These are phyloP conservation scores for Campoletis sonorensis DNA, from an alignment of 1,140 invertebrate genomes.

Conservation along the genomic window DNA sequence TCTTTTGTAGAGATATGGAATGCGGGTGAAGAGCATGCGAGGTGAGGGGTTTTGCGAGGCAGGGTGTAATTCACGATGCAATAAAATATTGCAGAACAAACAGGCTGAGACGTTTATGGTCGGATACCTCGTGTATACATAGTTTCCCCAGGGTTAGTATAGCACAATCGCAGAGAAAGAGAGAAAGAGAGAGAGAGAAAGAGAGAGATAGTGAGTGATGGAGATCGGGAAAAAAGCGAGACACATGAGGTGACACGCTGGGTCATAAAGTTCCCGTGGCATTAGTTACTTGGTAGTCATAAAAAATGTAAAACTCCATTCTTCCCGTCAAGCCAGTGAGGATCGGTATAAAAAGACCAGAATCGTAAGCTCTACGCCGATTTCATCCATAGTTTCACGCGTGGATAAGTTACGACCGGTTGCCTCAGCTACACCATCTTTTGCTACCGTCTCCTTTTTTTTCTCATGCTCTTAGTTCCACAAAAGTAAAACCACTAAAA, in stretches of 20 bases:
- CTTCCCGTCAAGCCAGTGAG: slow-evolving; percentile 38
- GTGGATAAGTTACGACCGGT: not conserved
- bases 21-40: too few relatives aligned
- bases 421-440: not conserved
- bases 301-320: slow-evolving; percentile 61
- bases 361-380: slow-evolving; percentile 33
- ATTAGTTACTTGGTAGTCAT: slow-evolving; percentile 58
- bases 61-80: slow-evolving; percentile 43
- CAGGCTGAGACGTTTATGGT: slow-evolving; percentile 51
- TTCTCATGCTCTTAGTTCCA: not conserved
- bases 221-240: not conserved
- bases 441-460: not conserved
- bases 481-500: not conserved
- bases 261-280: slow-evolving; percentile 53
- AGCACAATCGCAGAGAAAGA: not conserved
- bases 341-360: not conserved
- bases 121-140: slow-evolving; percentile 11
- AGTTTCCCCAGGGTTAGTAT: slow-evolving; percentile 22
- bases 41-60: too few relatives aligned
- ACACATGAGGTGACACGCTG: slow-evolving; percentile 14
- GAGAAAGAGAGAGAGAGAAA: not conserved
- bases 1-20: too few relatives aligned
- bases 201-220: not conserved
- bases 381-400: slow-evolving; percentile 49
- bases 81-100: slow-evolving; percentile 58